phyloP scores from a whole-genome alignment of 2,888 invertebrate species.

The Apotomis capreana region DNA sequence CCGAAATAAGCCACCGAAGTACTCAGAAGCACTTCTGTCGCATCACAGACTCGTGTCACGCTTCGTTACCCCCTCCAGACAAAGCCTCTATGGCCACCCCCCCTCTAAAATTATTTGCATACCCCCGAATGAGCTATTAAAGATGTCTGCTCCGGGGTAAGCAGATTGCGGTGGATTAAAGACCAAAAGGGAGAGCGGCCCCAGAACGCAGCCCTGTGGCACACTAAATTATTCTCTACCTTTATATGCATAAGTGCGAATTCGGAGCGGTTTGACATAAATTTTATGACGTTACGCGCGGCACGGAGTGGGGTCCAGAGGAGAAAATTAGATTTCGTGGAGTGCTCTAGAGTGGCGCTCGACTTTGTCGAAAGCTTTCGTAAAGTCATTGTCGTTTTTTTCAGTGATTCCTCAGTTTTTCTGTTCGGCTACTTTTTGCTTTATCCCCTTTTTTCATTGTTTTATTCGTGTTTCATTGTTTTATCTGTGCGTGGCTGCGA shows the following conservation, averaged over 20 bases:
- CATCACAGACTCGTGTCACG: conserved; percentile 77
- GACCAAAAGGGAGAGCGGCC: conserved; percentile 74
- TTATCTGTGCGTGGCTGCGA: conserved; percentile 63
- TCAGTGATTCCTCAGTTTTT: conserved; percentile 73
- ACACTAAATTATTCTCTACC: conserved; percentile 68
- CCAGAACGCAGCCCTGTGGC: conserved; percentile 59
- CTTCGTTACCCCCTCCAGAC: conserved; percentile 80
- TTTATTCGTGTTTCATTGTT: conserved; percentile 67
- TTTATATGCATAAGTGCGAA: conserved; percentile 72
- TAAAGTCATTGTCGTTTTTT: conserved; percentile 65
- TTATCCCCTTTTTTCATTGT: conserved; percentile 63
- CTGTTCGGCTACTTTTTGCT: conserved; percentile 72
- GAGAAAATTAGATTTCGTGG: conserved; percentile 81
- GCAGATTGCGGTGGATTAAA: conserved; percentile 84
- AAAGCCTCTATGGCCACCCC: conserved; percentile 77
- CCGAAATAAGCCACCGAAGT: conserved; percentile 72
- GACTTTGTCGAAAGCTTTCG: conserved; percentile 77
- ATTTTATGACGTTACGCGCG: conserved; percentile 73
- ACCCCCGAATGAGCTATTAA: conserved; percentile 83
- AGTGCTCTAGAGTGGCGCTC: conserved; percentile 71
- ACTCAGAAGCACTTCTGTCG: conserved; percentile 73
- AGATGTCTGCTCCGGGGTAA: conserved; percentile 79
- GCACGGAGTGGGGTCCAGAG: conserved; percentile 67
- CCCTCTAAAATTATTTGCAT: conserved; percentile 81
- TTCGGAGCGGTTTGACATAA: conserved; percentile 65